A percentile compares a stretch with the other conserved stretches of the same genome.
These are phyloP conservation scores for Speoplatyrhinus poulsoni DNA, from an alignment of 2,113 vertebrate species.

Conservation along the genomic window DNA sequence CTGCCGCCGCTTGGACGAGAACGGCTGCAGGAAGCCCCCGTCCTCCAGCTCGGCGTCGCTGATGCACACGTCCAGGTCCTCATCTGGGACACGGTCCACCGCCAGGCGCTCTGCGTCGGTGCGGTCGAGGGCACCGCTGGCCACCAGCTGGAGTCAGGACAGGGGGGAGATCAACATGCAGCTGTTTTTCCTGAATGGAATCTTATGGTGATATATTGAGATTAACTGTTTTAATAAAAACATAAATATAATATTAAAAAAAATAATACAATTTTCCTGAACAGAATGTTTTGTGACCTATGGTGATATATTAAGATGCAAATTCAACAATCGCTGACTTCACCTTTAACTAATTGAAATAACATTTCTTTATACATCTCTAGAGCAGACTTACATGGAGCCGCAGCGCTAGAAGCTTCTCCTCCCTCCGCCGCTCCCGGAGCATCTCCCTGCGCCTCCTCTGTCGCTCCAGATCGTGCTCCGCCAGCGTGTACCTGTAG, in stretches of 20 bases:
- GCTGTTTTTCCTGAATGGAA: no score
- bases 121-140: conserved; percentile 69
- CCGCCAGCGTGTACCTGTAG: conserved; percentile 81
- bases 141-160: conserved; percentile 72
- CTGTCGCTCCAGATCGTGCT: conserved; percentile 81
- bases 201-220: no score
- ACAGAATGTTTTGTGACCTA: no score
- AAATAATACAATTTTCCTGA: no score
- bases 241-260: no score
- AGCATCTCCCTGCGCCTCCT: conserved; percentile 75
- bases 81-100: conserved; percentile 75
- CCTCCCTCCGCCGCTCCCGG: conserved; percentile 76
- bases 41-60: conserved; percentile 75
- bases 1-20: conserved; percentile 82
- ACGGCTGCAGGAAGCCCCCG: conserved; percentile 80
- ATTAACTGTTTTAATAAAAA: no score
- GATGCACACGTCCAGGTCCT: conserved; percentile 63
- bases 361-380: no score
- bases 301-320: no score
- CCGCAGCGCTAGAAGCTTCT: conserved; percentile 76
- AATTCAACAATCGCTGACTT: not conserved
- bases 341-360: not conserved
- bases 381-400: conserved; percentile 74
- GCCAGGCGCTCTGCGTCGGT: conserved; percentile 78
- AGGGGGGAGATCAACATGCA: no score